Conservation (phyloP, 2,797 vertebrate species). For the Gymnodraco acuticeps region DNA sequence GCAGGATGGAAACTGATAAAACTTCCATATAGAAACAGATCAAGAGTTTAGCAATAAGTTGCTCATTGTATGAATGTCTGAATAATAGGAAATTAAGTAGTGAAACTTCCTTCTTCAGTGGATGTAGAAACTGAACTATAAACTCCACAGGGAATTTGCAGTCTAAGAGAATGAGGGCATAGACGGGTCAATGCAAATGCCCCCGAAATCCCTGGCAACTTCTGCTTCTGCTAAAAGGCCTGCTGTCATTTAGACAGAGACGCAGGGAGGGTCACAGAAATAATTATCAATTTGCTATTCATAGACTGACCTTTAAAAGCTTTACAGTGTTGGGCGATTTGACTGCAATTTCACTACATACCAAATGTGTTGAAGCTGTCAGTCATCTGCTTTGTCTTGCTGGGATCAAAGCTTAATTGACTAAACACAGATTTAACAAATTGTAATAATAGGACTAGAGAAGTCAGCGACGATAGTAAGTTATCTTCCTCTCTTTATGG, state of each 20-base stretch:
- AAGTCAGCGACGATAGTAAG: too few relatives aligned
- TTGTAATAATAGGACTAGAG: too few relatives aligned
- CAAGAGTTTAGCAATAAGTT: background rate
- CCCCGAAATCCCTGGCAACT: slow-evolving; percentile 25
- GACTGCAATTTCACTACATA: slow-evolving; percentile 28
- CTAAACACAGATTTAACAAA: background rate
- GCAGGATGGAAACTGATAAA: background rate
- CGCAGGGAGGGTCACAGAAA: slow-evolving; percentile 45
- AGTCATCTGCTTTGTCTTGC: slow-evolving; percentile 2
- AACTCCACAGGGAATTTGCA: slow-evolving; percentile 24
- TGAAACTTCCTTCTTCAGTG: slow-evolving; percentile 13
- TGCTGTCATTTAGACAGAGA: slow-evolving; percentile 44
- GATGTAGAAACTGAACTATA: slow-evolving; percentile 32
- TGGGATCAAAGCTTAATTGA: slow-evolving; percentile 19
- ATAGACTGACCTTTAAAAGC: slow-evolving; percentile 43
- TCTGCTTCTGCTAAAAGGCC: slow-evolving; percentile 41
- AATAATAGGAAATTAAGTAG: background rate
- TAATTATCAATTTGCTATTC: slow-evolving; percentile 64
- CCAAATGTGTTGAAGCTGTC: slow-evolving; percentile 37
- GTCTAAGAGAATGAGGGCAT: slow-evolving; percentile 21
- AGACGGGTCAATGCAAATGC: slow-evolving; percentile 43
- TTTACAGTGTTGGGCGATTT: slow-evolving; percentile 30
- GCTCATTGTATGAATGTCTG: background rate
- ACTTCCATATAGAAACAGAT: background rate
- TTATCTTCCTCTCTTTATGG: too few relatives aligned